These are phyloP conservation scores for Malaclemys terrapin DNA, from an alignment of 2,113 vertebrate species.

Conservation along the genomic window DNA sequence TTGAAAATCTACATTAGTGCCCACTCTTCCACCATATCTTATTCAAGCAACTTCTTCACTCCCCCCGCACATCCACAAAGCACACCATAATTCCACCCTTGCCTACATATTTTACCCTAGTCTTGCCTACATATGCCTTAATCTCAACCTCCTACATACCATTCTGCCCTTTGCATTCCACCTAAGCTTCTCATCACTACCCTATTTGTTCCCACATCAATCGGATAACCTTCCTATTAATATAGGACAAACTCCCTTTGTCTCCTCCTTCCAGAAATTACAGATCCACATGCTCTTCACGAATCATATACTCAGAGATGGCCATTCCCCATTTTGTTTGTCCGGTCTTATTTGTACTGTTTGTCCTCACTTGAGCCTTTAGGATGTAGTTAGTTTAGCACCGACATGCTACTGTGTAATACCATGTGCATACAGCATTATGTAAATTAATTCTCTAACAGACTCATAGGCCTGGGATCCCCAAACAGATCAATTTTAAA, in stretches of 20 bases:
- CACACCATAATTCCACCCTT: background rate
- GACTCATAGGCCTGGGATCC: background rate
- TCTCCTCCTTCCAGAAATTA: background rate
- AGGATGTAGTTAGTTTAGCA: background rate
- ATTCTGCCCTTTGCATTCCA: background rate
- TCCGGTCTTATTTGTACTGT: background rate
- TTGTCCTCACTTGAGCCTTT: background rate
- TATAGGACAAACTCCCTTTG: background rate
- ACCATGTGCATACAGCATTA: background rate
- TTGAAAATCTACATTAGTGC: background rate
- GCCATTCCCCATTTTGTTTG: background rate
- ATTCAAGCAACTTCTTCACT: background rate
- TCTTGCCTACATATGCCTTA: background rate
- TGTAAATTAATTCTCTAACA: background rate
- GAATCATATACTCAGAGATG: background rate
- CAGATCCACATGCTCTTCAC: fast-evolving
- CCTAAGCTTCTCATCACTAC: background rate
- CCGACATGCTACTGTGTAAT: background rate
- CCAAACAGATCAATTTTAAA: background rate
- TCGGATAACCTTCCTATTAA: background rate
- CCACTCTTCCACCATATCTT: background rate
- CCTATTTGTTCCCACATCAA: background rate
- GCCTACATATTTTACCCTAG: background rate
- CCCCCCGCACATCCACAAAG: background rate
- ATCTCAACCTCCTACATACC: background rate